Base-by-base conservation (phyloP, 2,888 invertebrate species). In the Catocala sponsa region DNA sequence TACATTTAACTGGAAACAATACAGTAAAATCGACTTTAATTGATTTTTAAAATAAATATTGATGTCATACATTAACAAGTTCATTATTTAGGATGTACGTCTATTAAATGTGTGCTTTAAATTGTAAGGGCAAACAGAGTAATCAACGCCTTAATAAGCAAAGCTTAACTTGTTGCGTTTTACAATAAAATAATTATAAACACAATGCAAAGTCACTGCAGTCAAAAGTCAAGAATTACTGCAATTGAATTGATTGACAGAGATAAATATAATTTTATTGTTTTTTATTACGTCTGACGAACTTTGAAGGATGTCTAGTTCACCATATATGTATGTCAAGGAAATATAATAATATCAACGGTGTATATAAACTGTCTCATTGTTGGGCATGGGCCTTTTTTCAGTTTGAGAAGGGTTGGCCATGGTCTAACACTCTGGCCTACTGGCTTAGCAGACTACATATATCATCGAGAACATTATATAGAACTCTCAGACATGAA, bases 201-300 rank as follows among this genome's bases (percentile, higher is more conserved):
- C 48, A 74, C 68, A 72, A 74, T 71, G 68, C 75, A 74, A 74
- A 71, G 68, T 62, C 68, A 62, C 50, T 46, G 32, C 33, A 55
- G 53, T 54, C 53, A 59, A 25, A 43, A 65, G 47, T 50, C 49
- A 51, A 59, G 54, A 13, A 38, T 59, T 12, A 41, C 6, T 51
- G 11, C 42, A 10, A 13, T 33, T 59, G 9, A 46, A 55, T 33
- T 61, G 49, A 56, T 51, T 55, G 49, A 59, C 42, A 13, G 7
- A 51, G 38, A 56, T 51, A 46, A 33, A 51, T 48, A 51, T n/a
- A 49, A 47, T 47, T 35, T 51, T 54, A 15, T 46, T 46, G 46
- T 15, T 15, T 12, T 12, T 12, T 44, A 44, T 6, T 44, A 44
- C 13, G 7, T 44, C 44, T 12, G n/a, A 12, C 12, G 13, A 6